Base-by-base conservation (phyloP, 2,113 vertebrate species). In the Prionailurus bengalensis region DNA sequence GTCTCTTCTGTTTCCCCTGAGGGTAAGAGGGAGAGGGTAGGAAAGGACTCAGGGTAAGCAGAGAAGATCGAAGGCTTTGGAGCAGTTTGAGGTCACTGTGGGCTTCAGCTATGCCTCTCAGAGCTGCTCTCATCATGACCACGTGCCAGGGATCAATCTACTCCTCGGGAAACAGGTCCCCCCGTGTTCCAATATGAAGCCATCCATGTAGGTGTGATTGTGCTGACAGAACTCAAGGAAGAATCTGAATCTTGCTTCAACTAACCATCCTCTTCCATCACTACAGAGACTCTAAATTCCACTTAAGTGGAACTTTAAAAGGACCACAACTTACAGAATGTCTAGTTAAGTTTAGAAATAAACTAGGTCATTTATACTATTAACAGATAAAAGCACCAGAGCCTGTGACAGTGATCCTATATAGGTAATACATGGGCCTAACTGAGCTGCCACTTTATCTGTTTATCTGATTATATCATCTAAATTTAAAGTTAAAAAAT, bases 261-360 rank as follows among this genome's bases (percentile, higher is more conserved):
- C 36, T 68, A 48, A 82, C 33, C 36, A 53, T 73, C 27, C 27
- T 82, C 16, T 73, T 85, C 39, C 76, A 31, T 86, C 48, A 48
- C 66, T 70, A 19, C 31, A 10, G 13, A 94, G 73, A 86, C 76
- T 14, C 0, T 14, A 36, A 68, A 86, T 68, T 88, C 39, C 45
- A 70, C 53, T 51, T 70, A 82, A 65, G 31, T 39, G 36, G 3
- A 29, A 25, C 91, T 80, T 93, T 93, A 71, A 92, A 85, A 96
- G 31, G 36, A 48, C 51, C 33, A 39, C 17, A 13, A 61, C 12
- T 61, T 85, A 63, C 29, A 76, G 36, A 80, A 85, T 76, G 11
- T 53, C 39, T 70, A 36, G 15, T 61, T 92, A 16, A 36, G 58
- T 73, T 68, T 63, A 61, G 63, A 92, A 92, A 63, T 74, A 74